Base-by-base conservation (phyloP, 2,797 vertebrate species). In the Chelon labrosus region DNA sequence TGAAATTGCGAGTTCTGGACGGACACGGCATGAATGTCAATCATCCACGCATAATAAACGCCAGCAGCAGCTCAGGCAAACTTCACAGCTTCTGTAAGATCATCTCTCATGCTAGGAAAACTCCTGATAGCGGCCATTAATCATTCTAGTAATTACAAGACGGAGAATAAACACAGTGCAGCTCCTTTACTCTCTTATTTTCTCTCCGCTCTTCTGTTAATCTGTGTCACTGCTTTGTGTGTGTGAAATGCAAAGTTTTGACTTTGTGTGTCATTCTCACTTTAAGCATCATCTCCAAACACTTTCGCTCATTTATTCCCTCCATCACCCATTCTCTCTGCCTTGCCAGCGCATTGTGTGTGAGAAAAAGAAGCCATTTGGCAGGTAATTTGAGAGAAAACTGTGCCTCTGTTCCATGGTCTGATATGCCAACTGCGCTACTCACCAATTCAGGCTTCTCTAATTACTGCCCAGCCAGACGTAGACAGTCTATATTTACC, bases 381-480 rank as follows among this genome's bases (percentile, higher is more conserved):
- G 86, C 87, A 89, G 67, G 67, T 86, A 73, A 88, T 86, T 87
- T 85, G 79, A 75, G 71, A 39, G 65, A 78, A 87, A 80, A 80
- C 57, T 51, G 53, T 46, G 44, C 71, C 80, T 88, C 68, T 71
- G 65, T 72, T 82, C 59, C 75, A 16, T 61, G 59, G 75, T 65
- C 64, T 64, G 72, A 84, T 79, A 61, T 74, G 82, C 84, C 82
- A 86, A 77, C 57, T 72, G 69, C 37, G 13, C 74, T 61, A 59
- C 70, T 84, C 76, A 80, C 68, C 68, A 79, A 50, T 83, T 84
- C 80, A 83, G 66, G 71, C 76, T 69, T 78, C 63, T 79, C 76
- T 89, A 90, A 91, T 93, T 86, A 89, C 78, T 75, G 86, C 62
- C 64, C 72, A 71, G 69, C 80, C 75, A 87, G 78, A 86, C 39